Evolutionary conservation across 2,888 invertebrate species (phyloP).

Genomic region (Venusia cambrica): DNA sequence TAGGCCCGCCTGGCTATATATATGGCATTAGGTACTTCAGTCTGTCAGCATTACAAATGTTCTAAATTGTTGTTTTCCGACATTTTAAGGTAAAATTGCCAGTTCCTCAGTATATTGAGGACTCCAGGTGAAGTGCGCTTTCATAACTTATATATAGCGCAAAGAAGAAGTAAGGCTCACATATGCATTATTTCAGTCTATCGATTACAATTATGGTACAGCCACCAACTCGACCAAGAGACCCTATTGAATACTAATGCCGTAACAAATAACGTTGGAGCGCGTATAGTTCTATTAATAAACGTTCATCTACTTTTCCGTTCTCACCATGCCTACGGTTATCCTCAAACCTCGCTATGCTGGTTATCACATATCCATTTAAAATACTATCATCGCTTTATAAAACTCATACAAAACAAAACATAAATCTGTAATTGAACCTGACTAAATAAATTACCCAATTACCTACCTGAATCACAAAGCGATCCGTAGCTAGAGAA

Average conservation of each 20-base stretch:
- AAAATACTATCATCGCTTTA: constrained; percentile 25
- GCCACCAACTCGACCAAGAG: constrained; percentile 2
- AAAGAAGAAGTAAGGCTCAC: too few relatives aligned
- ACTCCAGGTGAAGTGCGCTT: too few relatives aligned
- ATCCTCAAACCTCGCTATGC: neutral
- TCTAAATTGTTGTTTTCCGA: too few relatives aligned
- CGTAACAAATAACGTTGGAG: constrained; percentile 7
- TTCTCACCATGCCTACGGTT: constrained; percentile 7
- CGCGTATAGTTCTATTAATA: constrained; percentile 3
- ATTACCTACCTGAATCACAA: constrained; percentile 26
- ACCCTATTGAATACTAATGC: constrained; percentile 8
- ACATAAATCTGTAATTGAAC: constrained; percentile 18
- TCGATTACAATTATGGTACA: constrained; percentile 1
- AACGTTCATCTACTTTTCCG: constrained; percentile 4
- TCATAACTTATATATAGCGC: too few relatives aligned
- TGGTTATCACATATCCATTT: constrained; percentile 3
- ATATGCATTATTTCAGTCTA: too few relatives aligned
- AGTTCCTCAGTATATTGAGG: too few relatives aligned
- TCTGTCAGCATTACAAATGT: too few relatives aligned
- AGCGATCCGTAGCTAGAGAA: constrained; percentile 39
- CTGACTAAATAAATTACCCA: constrained; percentile 18
- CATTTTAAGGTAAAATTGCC: too few relatives aligned
- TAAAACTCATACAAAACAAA: constrained; percentile 22
- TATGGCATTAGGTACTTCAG: too few relatives aligned
- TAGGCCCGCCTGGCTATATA: too few relatives aligned